Evolutionary conservation across 1,140 invertebrate species (phyloP).

Genomic region (Atta cephalotes): DNA sequence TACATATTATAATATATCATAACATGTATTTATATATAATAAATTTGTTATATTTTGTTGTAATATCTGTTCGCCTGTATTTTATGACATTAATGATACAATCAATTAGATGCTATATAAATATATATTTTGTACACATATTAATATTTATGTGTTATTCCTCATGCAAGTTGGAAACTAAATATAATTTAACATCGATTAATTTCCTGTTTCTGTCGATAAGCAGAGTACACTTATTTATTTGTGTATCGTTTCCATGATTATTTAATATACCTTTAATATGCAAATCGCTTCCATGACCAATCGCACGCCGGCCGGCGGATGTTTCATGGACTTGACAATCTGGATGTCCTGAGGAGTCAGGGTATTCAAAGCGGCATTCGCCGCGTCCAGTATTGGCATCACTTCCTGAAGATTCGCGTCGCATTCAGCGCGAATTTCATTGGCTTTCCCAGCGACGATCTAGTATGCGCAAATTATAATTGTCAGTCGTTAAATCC

Average conservation of each 20-base stretch:
- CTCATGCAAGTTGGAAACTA: background rate
- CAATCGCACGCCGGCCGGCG: slow-evolving; percentile 96
- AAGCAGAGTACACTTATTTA: background rate
- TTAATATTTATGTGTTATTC: slow-evolving; percentile 2
- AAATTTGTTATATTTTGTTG: background rate
- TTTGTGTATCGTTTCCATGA: background rate
- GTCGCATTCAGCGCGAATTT: slow-evolving; percentile 98
- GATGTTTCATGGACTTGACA: slow-evolving; percentile 99
- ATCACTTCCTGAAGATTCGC: slow-evolving; percentile 97
- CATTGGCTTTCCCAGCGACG: slow-evolving; percentile 89
- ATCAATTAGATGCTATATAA: background rate
- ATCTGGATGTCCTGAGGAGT: slow-evolving; percentile 97
- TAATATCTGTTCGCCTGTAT: background rate
- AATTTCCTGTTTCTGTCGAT: slow-evolving; percentile 8
- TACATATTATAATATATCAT: background rate
- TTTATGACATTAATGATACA: background rate
- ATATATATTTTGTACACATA: background rate
- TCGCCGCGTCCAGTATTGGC: slow-evolving; percentile 95
- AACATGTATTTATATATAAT: background rate
- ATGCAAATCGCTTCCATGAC: slow-evolving; percentile 99
- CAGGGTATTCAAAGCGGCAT: slow-evolving; percentile 95
- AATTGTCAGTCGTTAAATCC: background rate
- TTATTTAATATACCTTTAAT: slow-evolving; percentile 89
- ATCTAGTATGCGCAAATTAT: slow-evolving; percentile 66
- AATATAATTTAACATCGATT: slow-evolving; percentile 8